Evolutionary conservation across 2,888 invertebrate genomes (phyloP).

Genomic region (Caenorhabditis afra): DNA sequence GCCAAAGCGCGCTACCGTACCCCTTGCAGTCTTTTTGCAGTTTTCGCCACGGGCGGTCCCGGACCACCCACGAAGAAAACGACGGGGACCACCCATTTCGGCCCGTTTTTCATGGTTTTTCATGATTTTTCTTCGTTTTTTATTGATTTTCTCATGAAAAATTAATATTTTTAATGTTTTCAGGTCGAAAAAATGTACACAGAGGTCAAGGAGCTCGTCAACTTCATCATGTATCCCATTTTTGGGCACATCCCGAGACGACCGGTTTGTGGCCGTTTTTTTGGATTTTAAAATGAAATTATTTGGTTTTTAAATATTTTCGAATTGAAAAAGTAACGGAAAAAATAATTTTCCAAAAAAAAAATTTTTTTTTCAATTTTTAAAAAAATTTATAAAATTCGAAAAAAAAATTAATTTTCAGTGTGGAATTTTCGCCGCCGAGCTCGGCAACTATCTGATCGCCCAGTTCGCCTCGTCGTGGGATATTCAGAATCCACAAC

Average conservation of each 20-base stretch:
- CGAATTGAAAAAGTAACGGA: neutral
- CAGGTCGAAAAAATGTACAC: constrained; percentile 71
- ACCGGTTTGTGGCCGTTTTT: constrained; percentile 46
- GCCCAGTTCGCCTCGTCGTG: constrained; percentile 51
- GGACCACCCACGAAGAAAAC: constrained; percentile 7
- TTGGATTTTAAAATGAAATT: too few relatives aligned
- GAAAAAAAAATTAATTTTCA: constrained; percentile 19
- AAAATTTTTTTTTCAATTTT: neutral
- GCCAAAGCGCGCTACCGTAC: constrained; percentile 3
- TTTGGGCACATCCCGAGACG: constrained; percentile 59
- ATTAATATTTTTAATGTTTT: neutral
- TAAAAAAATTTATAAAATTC: neutral
- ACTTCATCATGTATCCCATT: constrained; percentile 58
- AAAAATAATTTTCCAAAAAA: neutral
- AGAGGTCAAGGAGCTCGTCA: constrained; percentile 67
- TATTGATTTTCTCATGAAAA: neutral
- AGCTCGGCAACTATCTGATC: constrained; percentile 62
- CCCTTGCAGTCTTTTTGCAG: constrained; percentile 15
- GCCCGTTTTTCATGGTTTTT: neutral
- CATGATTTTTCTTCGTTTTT: neutral
- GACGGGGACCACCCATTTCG: neutral
- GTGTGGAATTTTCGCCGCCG: constrained; percentile 61
- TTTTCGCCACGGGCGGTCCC: constrained; percentile 31
- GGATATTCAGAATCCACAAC: constrained; percentile 50
- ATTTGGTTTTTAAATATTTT: neutral